Conservation (phyloP, 2,888 invertebrate species). For the Orthosia gracilis region DNA sequence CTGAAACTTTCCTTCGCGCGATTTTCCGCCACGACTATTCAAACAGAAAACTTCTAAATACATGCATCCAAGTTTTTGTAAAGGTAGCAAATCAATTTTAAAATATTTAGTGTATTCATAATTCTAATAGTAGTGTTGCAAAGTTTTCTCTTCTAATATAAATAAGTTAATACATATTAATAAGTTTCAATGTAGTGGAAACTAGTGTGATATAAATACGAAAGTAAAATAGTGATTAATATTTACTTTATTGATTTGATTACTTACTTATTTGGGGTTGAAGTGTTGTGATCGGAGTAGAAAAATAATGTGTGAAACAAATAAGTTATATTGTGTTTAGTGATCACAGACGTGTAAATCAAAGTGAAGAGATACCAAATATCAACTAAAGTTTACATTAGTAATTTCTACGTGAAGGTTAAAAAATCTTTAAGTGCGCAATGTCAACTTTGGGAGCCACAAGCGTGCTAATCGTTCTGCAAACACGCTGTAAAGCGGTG, state of each 20-base stretch:
- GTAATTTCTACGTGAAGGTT: slow-evolving; percentile 85
- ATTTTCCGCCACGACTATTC: slow-evolving; percentile 57
- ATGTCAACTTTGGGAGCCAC: slow-evolving; percentile 87
- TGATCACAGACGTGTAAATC: slow-evolving; percentile 69
- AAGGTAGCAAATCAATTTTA: neutral
- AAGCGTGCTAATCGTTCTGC: slow-evolving; percentile 87
- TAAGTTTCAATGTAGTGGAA: slow-evolving; percentile 19
- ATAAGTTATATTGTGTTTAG: slow-evolving; percentile 65
- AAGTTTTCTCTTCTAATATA: slow-evolving; percentile 12
- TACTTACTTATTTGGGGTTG: slow-evolving; percentile 8
- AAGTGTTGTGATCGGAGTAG: slow-evolving; percentile 60
- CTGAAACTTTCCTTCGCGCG: slow-evolving; percentile 81
- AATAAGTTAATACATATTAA: slow-evolving; percentile 16
- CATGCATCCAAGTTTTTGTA: slow-evolving; percentile 3
- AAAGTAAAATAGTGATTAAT: slow-evolving; percentile 30
- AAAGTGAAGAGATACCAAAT: slow-evolving; percentile 76
- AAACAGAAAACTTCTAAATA: slow-evolving; percentile 51
- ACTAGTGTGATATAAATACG: slow-evolving; percentile 18
- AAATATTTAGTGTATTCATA: slow-evolving; percentile 5
- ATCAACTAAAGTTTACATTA: slow-evolving; percentile 77
- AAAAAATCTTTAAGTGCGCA: slow-evolving; percentile 87
- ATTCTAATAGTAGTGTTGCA: slow-evolving; percentile 10
- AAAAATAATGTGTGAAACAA: slow-evolving; percentile 59
- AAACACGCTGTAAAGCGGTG: slow-evolving; percentile 85
- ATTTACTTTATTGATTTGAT: slow-evolving; percentile 14